Percentiles rank a stretch among this genome's conserved stretches.
Conservation (phyloP, 2,113 vertebrate genomes). For the Corvus hawaiiensis region DNA sequence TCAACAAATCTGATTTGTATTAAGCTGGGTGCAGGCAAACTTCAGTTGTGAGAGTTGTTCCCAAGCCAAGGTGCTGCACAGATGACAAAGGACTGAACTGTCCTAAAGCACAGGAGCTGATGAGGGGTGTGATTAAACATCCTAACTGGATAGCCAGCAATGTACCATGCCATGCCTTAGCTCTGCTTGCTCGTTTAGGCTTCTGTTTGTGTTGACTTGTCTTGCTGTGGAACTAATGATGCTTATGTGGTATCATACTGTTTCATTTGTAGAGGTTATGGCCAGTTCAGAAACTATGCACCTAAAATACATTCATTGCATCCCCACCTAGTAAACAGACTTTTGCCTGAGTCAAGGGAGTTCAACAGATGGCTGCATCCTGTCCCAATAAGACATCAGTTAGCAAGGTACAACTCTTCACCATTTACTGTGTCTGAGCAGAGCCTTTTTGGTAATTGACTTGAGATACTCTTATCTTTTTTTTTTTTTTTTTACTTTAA, state of each 20-base stretch:
- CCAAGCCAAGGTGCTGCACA: neutral
- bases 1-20: neutral
- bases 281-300: neutral
- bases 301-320: neutral
- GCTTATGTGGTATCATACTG: neutral
- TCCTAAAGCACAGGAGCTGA: neutral
- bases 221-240: neutral
- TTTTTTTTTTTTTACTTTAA: neutral
- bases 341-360: neutral
- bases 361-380: neutral
- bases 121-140: neutral
- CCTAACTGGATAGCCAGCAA: neutral
- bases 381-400: neutral
- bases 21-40: fast-evolving
- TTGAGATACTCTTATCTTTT: neutral
- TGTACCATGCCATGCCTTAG: neutral
- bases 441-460: neutral
- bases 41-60: neutral
- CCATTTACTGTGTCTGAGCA: neutral
- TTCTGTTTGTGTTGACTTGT: neutral
- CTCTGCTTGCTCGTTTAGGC: neutral
- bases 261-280: neutral
- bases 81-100: neutral
- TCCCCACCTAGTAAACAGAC: neutral
- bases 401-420: neutral